phyloP scores from a whole-genome alignment of 2,113 vertebrate genomes.

The Reinhardtius hippoglossoides region DNA sequence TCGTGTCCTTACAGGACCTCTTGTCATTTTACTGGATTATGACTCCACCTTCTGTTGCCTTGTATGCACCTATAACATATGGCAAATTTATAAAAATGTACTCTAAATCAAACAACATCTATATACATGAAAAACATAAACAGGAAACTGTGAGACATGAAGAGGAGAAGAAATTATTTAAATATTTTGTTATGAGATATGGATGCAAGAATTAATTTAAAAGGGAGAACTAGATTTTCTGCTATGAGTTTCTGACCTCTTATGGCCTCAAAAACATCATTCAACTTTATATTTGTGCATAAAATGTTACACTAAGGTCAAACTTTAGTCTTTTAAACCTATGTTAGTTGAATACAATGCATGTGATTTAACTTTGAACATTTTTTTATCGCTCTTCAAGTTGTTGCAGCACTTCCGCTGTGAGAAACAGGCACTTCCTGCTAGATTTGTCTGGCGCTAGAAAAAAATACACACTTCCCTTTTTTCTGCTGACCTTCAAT shows the following conservation, averaged over 20 bases:
- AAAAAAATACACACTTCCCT: conserved; percentile 55
- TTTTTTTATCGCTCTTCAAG: conserved; percentile 44
- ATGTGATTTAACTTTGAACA: conserved; percentile 16
- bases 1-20: conserved; percentile 16
- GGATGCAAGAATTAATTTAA: conserved; percentile 1
- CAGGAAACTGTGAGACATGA: conserved; percentile 26
- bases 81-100: background rate
- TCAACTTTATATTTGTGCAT: background rate
- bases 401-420: conserved; percentile 76
- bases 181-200: conserved; percentile 20
- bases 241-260: conserved; percentile 13
- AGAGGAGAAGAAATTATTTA: conserved; percentile 21
- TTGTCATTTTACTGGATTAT: conserved; percentile 23
- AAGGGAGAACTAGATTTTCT: background rate
- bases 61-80: background rate
- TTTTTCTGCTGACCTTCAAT: conserved; percentile 52
- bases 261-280: background rate
- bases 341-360: conserved; percentile 38
- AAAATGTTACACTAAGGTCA: conserved; percentile 33
- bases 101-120: conserved; percentile 39
- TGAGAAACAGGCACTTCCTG: conserved; percentile 74
- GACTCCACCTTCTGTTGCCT: conserved; percentile 3
- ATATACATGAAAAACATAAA: conserved; percentile 58
- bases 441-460: conserved; percentile 13
- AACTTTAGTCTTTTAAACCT: conserved; percentile 28